Evolutionary conservation across 2,797 vertebrate species (phyloP), one percentile per base, ranked within the genome.

Genomic region (Triplophysa yarkandensis): DNA sequence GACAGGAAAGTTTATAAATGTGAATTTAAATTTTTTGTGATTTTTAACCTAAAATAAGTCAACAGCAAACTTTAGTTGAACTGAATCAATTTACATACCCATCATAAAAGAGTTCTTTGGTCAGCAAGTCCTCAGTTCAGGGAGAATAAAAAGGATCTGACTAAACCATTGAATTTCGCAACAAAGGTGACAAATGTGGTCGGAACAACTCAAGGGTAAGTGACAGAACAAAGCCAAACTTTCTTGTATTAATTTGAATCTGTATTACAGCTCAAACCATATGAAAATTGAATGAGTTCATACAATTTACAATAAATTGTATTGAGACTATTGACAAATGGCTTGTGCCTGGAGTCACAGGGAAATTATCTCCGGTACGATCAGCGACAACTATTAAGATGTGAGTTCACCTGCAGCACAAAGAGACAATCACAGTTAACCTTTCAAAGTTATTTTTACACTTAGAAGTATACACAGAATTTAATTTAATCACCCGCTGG

Each of bases 181-280:
- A n/a, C n/a, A n/a, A 7, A 67, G 57, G 71, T 25, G 55, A 62
- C 17, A 66, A n/a, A 63, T 36, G 68, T 11, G 28, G 44, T 74
- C 44, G 5, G 48, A 75, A 64, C 50, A 64, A 79, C 60, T 72
- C 65, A 73, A 67, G 63, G 77, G 74, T 74, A 76, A 78, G 72
- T 67, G 69, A 58, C 48, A 71, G 66, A 61, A 71, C 76, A 76
- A 77, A 71, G 72, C 68, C 34, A 41, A 79, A 61, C 72, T 54
- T 63, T 36, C 41, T 70, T 61, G 62, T 46, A 68, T 68, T 61
- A 39, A 57, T 75, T 63, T 63, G 32, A 73, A 76, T 73, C 54
- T 36, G 54, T 69, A 78, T 54, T 30, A 46, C 60, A 39, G 39
- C 41, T 68, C 68, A 62, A 48, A 71, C 41, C 30, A 6, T 54